Percentiles rank a stretch among this genome's conserved stretches.
phyloP scores from a whole-genome alignment of 1,140 invertebrate genomes.

The Glossosoma conforme region DNA sequence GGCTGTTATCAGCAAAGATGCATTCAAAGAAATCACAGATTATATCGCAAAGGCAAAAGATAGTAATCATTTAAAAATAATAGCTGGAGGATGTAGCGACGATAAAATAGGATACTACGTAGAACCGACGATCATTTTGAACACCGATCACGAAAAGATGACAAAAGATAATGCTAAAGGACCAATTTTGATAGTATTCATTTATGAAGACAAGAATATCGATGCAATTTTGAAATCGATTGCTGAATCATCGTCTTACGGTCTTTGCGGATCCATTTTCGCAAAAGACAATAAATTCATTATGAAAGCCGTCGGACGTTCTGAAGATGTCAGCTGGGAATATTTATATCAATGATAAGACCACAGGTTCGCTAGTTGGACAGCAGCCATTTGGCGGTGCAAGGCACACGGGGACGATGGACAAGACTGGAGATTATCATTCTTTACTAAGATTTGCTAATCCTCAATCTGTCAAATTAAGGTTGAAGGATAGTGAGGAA shows the following conservation, averaged over 20 bases:
- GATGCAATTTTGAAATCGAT: constrained; percentile 67
- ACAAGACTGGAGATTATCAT: constrained; percentile 92
- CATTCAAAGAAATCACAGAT: constrained; percentile 76
- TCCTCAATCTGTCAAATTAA: constrained; percentile 85
- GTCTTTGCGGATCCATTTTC: constrained; percentile 88
- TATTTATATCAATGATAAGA: constrained; percentile 96
- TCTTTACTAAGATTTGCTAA: constrained; percentile 87
- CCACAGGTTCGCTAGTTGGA: constrained; percentile 90
- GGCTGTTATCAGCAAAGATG: constrained; percentile 87
- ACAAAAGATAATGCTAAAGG: constrained; percentile 96
- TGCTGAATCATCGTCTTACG: constrained; percentile 70
- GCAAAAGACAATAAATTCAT: constrained; percentile 74
- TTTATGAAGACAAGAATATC: constrained; percentile 74
- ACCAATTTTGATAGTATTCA: constrained; percentile 80
- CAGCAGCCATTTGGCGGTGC: constrained; percentile 93
- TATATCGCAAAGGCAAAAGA: constrained; percentile 86
- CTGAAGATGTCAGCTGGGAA: constrained; percentile 86
- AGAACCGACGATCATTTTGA: constrained; percentile 82
- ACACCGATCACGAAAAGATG: constrained; percentile 80
- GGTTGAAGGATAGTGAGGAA: too few relatives aligned
- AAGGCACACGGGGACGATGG: constrained; percentile 93
- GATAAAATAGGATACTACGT: constrained; percentile 83
- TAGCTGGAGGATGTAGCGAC: constrained; percentile 80
- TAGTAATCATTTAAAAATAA: constrained; percentile 63
- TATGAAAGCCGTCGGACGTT: constrained; percentile 58